phyloP scores from a whole-genome alignment of 2,888 invertebrate genomes.

The Griposia aprilina region DNA sequence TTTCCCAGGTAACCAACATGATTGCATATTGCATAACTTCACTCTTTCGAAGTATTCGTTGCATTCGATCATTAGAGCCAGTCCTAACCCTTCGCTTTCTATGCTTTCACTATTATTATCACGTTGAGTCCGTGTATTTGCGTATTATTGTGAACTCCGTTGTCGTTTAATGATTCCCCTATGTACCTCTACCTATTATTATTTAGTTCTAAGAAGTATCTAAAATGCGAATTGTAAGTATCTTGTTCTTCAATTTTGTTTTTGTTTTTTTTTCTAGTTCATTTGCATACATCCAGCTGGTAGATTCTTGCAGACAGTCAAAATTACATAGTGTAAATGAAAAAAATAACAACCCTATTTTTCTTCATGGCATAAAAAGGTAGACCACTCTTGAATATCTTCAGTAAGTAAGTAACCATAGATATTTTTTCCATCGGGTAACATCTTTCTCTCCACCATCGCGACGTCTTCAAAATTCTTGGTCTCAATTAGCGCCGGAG shows the following conservation, averaged over 20 bases:
- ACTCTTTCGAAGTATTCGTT: conserved; percentile 17
- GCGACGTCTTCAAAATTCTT: conserved; percentile 48
- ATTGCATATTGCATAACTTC: conserved; percentile 25
- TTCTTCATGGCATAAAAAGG: background rate
- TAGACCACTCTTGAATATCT: background rate
- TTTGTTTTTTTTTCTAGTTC: background rate
- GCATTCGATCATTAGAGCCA: background rate
- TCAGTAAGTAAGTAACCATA: background rate
- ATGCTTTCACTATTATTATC: conserved; percentile 54
- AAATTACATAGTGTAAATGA: too few relatives aligned
- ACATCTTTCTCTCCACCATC: conserved; percentile 10
- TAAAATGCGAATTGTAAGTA: background rate
- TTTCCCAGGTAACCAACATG: background rate
- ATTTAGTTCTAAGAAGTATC: conserved; percentile 19
- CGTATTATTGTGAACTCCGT: conserved; percentile 38
- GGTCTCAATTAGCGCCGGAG: conserved; percentile 48
- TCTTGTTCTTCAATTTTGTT: background rate
- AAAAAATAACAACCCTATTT: too few relatives aligned
- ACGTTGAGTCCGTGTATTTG: conserved; percentile 36
- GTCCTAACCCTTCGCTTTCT: conserved; percentile 46
- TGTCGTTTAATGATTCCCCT: conserved; percentile 22
- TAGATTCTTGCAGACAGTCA: background rate
- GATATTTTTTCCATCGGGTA: background rate
- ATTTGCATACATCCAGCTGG: background rate
- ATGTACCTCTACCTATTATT: conserved; percentile 13